phyloP scores from a whole-genome alignment of 2,888 invertebrate genomes.

The Magallana nippona region DNA sequence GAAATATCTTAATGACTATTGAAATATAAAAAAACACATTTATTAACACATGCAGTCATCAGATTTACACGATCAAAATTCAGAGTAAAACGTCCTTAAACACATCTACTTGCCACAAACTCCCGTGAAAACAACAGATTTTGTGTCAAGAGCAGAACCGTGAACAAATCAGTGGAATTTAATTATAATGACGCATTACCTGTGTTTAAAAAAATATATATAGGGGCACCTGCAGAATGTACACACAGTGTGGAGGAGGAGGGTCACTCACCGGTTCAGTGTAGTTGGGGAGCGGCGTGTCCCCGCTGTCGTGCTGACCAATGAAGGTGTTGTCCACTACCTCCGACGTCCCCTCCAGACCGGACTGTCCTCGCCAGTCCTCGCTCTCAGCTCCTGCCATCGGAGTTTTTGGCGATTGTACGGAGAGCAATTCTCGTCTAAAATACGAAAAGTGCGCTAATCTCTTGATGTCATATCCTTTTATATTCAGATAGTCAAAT shows the following conservation, averaged over 20 bases:
- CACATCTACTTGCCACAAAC: too few species aligned
- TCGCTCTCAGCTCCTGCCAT: constrained; percentile 8
- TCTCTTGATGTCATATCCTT: not conserved
- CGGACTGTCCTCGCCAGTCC: not conserved
- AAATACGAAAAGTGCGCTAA: not conserved
- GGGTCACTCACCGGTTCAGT: not conserved
- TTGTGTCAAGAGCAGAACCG: not conserved
- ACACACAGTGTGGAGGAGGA: not conserved
- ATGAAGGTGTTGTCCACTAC: constrained; percentile 2
- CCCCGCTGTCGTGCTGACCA: not conserved
- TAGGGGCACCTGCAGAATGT: too few species aligned
- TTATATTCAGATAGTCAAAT: too few species aligned
- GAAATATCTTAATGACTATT: too few species aligned
- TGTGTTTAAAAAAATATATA: too few species aligned
- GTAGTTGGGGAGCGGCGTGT: not conserved
- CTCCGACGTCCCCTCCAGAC: not conserved
- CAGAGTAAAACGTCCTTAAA: too few species aligned
- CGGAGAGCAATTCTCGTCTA: constrained; percentile 1
- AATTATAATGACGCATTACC: too few species aligned
- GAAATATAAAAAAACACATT: too few species aligned
- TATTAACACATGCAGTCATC: too few species aligned
- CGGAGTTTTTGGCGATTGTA: not conserved
- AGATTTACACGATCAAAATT: too few species aligned
- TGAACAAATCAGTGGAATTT: not conserved
- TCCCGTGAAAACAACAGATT: too few species aligned